Conservation (phyloP, 2,888 invertebrate species). For the Pseudococcus viburni region DNA sequence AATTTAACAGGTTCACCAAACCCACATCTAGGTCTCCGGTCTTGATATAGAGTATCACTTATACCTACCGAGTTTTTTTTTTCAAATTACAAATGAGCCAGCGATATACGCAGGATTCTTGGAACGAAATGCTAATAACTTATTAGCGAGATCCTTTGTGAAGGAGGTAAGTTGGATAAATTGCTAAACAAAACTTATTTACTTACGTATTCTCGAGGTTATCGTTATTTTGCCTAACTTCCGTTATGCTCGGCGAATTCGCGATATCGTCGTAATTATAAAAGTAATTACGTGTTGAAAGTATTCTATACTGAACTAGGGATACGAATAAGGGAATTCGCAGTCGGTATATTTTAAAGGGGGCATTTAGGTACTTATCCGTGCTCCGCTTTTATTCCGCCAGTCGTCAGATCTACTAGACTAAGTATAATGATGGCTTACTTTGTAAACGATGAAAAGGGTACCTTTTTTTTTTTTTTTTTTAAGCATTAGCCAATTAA, state of each 20-base stretch:
- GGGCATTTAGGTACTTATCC: not conserved
- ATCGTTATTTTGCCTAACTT: not conserved
- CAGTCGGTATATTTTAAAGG: not conserved
- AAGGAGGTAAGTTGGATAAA: not conserved
- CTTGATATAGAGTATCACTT: too few species aligned
- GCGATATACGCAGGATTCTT: not conserved
- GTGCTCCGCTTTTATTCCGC: not conserved
- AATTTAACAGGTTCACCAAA: too few species aligned
- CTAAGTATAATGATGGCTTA: slow-evolving; percentile 5
- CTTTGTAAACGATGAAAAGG: slow-evolving; percentile 19
- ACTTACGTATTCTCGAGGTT: not conserved
- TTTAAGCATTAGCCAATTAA: not conserved
- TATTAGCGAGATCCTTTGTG: not conserved
- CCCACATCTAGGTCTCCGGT: too few species aligned
- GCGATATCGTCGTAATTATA: slow-evolving; percentile 2
- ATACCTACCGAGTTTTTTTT: not conserved
- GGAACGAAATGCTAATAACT: not conserved
- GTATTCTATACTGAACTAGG: not conserved
- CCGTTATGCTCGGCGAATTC: slow-evolving; percentile 14
- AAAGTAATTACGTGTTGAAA: slow-evolving; percentile 14
- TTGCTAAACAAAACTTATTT: not conserved
- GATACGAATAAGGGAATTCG: not conserved
- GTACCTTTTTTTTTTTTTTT: slow-evolving; percentile 7
- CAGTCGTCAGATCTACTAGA: not conserved
- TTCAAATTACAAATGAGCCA: not conserved